Percentiles rank a stretch among this genome's conserved stretches.
These are phyloP conservation scores for Ruditapes philippinarum DNA, from an alignment of 1,140 invertebrate species.

Conservation along the genomic window DNA sequence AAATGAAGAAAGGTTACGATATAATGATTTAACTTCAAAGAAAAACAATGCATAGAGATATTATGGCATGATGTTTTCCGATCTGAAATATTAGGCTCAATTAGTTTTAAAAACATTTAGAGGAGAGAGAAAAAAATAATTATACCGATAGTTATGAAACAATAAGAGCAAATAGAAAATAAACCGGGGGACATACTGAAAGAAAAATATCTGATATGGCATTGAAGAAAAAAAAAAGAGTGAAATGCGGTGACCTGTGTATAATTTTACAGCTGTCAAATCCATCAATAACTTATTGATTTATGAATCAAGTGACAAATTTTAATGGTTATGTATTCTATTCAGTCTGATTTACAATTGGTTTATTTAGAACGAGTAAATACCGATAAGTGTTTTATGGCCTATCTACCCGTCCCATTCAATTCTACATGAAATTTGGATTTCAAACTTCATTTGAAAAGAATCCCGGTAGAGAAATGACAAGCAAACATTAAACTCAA, in stretches of 20 bases:
- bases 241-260: constrained; percentile 30
- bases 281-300: constrained; percentile 62
- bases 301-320: constrained; percentile 65
- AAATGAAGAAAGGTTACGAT: neutral
- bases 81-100: neutral
- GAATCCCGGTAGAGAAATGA: constrained; percentile 2
- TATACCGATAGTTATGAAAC: neutral
- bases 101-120: neutral
- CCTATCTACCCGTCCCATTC: constrained; percentile 12
- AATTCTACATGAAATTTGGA: constrained; percentile 50
- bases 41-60: constrained; percentile 2
- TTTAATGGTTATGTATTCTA: constrained; percentile 63
- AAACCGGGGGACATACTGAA: neutral
- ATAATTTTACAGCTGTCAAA: constrained; percentile 60
- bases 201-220: neutral
- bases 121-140: too few relatives aligned
- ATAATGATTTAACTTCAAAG: neutral
- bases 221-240: neutral
- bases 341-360: constrained; percentile 50
- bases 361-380: constrained; percentile 53
- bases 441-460: constrained; percentile 14
- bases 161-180: neutral
- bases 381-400: constrained; percentile 43
- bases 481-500: constrained; percentile 19
- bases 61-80: neutral